Evolutionary conservation across 92 coral and sea anemone genomes (phyloP).

Genomic region (Nematostella vectensis): DNA sequence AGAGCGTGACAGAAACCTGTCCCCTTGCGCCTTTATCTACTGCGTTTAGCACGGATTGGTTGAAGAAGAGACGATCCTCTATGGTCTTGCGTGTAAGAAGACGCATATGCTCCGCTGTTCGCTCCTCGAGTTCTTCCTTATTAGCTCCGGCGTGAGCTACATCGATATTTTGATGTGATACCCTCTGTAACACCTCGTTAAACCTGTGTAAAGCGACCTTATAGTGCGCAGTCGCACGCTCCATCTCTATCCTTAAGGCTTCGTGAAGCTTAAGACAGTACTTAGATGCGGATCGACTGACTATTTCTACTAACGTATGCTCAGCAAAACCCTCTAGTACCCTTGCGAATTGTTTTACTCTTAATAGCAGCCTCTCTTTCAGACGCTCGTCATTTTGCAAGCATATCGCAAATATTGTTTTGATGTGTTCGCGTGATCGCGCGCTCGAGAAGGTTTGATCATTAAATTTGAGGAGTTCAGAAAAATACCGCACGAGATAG

Average conservation of each 20-base stretch:
- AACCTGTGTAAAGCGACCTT: constrained; percentile 51
- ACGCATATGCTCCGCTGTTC: constrained; percentile 37
- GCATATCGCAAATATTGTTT: constrained; percentile 48
- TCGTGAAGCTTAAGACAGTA: constrained; percentile 58
- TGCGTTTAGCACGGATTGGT: constrained; percentile 62
- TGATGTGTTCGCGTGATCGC: constrained; percentile 59
- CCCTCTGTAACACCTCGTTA: constrained; percentile 40
- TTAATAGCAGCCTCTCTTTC: constrained; percentile 30
- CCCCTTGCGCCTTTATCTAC: constrained; percentile 60
- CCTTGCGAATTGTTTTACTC: constrained; percentile 39
- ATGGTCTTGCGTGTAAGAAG: constrained; percentile 49
- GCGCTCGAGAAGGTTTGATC: constrained; percentile 77
- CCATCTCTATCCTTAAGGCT: constrained; percentile 59
- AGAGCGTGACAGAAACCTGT: constrained; percentile 40
- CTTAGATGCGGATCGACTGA: constrained; percentile 49
- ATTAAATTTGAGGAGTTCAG: constrained; percentile 63
- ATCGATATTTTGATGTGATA: constrained; percentile 40
- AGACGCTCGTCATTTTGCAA: constrained; percentile 40
- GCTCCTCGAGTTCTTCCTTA: constrained; percentile 37
- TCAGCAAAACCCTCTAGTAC: constrained; percentile 53
- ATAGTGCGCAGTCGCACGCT: constrained; percentile 45
- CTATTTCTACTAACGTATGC: constrained; percentile 58
- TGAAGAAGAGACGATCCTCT: constrained; percentile 67
- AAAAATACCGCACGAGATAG: constrained; percentile 57
- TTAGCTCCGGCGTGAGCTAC: constrained; percentile 14